Evolutionary conservation across 1,140 invertebrate genomes (phyloP).

Genomic region (Campoletis sonorensis): DNA sequence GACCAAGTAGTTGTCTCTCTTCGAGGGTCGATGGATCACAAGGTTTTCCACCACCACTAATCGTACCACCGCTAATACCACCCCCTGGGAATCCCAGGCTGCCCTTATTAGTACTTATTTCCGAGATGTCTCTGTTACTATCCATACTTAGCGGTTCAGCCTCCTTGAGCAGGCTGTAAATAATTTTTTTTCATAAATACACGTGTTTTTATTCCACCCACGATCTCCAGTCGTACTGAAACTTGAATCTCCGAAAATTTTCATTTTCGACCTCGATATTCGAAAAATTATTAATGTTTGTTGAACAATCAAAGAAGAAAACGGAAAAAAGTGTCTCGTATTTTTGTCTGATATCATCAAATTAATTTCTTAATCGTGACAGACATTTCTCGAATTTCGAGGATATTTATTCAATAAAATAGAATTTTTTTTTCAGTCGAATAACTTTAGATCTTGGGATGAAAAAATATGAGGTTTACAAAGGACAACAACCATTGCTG

Average conservation of each 20-base stretch:
- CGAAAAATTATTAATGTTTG: background rate
- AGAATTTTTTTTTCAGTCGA: background rate
- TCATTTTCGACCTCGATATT: background rate
- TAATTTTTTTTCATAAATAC: conserved; percentile 23
- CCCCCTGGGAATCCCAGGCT: conserved; percentile 68
- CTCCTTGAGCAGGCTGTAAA: conserved; percentile 86
- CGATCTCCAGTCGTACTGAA: background rate
- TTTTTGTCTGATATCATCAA: too few relatives aligned
- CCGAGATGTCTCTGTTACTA: conserved; percentile 73
- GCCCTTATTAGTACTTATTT: conserved; percentile 70
- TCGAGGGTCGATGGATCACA: conserved; percentile 78
- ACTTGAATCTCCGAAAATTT: background rate
- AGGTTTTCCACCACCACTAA: conserved; percentile 70
- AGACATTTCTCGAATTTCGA: background rate
- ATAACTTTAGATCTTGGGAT: background rate
- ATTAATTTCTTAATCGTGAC: too few relatives aligned
- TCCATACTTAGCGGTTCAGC: conserved; percentile 85
- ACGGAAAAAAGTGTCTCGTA: too few relatives aligned
- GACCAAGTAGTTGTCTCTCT: conserved; percentile 92
- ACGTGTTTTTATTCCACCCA: background rate
- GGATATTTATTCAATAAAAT: background rate
- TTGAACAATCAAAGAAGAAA: too few relatives aligned
- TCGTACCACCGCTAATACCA: conserved; percentile 56
- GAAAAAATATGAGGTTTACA: too few relatives aligned
- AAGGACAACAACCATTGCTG: too few relatives aligned